phyloP scores from a whole-genome alignment of 2,888 invertebrate species.

The Tenthredo amoena region DNA sequence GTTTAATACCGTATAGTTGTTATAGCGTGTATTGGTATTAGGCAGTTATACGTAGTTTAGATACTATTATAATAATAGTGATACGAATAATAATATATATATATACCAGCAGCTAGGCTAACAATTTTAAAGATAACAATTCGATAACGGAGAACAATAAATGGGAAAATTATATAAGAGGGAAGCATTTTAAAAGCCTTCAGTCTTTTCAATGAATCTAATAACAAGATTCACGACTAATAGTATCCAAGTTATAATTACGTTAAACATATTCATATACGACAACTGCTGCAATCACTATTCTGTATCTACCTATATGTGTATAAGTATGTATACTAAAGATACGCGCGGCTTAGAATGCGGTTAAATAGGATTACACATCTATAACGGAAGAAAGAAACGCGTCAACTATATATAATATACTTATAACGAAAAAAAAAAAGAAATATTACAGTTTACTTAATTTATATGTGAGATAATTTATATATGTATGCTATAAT shows the following conservation, averaged over 20 bases:
- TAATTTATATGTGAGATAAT: too few species aligned
- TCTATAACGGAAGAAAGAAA: not conserved
- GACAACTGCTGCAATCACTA: not conserved
- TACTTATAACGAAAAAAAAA: not conserved
- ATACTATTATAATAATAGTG: not conserved
- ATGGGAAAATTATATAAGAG: not conserved
- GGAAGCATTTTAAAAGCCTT: slow-evolving; percentile 2
- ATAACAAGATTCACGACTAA: slow-evolving; percentile 2
- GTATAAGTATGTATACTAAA: not conserved
- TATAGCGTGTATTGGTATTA: not conserved
- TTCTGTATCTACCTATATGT: not conserved
- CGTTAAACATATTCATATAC: not conserved
- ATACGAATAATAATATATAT: not conserved
- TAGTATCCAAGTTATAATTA: not conserved
- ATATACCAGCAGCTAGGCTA: not conserved
- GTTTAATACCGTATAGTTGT: not conserved
- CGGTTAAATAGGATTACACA: not conserved
- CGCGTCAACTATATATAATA: not conserved
- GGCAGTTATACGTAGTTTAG: not conserved
- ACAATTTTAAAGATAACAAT: not conserved
- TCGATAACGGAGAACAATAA: not conserved
- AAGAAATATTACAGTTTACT: not conserved
- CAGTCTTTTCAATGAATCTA: slow-evolving; percentile 2
- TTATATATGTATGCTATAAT: too few species aligned
- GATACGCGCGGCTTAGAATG: too few species aligned